Conservation (phyloP, 2,888 invertebrate genomes). For the Luffia ferchaultella region DNA sequence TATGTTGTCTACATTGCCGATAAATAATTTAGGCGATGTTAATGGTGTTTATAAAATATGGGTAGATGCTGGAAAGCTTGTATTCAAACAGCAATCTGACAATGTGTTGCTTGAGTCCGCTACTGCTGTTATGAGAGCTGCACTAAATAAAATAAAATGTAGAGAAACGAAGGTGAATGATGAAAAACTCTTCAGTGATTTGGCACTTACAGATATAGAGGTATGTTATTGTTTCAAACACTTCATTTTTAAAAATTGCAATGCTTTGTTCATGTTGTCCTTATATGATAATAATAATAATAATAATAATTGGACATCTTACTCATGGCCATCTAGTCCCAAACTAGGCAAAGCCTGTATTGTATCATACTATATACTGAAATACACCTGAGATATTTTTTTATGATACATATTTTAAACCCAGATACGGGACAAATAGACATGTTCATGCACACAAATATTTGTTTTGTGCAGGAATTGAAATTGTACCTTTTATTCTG, state of each 20-base stretch:
- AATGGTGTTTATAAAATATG: constrained; percentile 70
- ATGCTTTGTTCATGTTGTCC: background rate
- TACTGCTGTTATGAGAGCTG: constrained; percentile 78
- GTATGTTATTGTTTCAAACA: constrained; percentile 32
- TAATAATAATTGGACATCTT: too few relatives aligned
- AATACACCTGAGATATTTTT: too few relatives aligned
- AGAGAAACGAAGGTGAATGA: constrained; percentile 32
- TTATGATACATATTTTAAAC: too few relatives aligned
- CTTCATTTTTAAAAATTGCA: too few relatives aligned
- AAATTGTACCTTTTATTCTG: too few relatives aligned
- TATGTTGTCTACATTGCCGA: constrained; percentile 67
- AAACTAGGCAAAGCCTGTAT: too few relatives aligned
- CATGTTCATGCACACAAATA: too few relatives aligned
- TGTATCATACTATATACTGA: too few relatives aligned
- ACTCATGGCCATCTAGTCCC: too few relatives aligned
- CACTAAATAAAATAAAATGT: constrained; percentile 72
- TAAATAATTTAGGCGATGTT: constrained; percentile 72
- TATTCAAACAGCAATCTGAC: constrained; percentile 58
- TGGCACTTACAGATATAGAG: constrained; percentile 66
- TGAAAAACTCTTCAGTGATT: constrained; percentile 56
- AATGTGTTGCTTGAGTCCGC: constrained; percentile 70
- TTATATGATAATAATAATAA: too few relatives aligned
- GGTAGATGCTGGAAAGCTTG: constrained; percentile 70
- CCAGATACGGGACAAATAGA: too few relatives aligned
- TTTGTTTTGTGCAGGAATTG: too few relatives aligned